Percentiles rank a stretch among this genome's conserved stretches.
Evolutionary conservation across 2,797 vertebrate species (phyloP).

Genomic region (Pyrrhura leucotis): DNA sequence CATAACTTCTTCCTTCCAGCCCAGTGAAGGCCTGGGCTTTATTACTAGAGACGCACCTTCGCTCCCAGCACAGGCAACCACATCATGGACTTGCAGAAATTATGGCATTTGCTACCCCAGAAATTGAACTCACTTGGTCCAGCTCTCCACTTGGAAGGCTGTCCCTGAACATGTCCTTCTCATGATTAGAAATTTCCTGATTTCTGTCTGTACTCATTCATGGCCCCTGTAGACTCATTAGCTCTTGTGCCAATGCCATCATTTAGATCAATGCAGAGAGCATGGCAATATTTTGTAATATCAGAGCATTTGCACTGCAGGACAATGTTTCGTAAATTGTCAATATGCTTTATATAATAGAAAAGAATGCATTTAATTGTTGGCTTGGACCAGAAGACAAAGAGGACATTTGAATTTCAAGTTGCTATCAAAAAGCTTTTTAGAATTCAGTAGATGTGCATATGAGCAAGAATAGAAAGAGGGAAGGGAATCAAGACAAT

Average conservation of each 20-base stretch:
- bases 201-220: constrained; percentile 30
- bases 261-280: constrained; percentile 30
- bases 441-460: neutral
- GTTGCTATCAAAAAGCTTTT: neutral
- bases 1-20: neutral
- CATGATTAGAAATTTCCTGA: constrained; percentile 12
- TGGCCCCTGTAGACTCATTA: constrained; percentile 25
- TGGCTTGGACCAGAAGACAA: constrained; percentile 36
- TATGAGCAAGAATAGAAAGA: neutral
- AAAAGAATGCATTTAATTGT: constrained; percentile 38
- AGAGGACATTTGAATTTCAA: constrained; percentile 5
- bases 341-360: constrained; percentile 39
- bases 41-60: fast-evolving
- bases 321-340: constrained; percentile 48
- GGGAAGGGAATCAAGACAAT: neutral
- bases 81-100: neutral
- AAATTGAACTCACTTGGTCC: neutral
- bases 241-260: constrained; percentile 18
- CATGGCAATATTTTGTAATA: constrained; percentile 31
- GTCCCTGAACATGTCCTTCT: constrained; percentile 8
- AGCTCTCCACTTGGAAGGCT: neutral
- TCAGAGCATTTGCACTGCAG: neutral
- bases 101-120: neutral
- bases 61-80: neutral
- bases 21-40: neutral